These are phyloP conservation scores for Colaptes auratus DNA, from an alignment of 2,113 vertebrate species.

Conservation along the genomic window DNA sequence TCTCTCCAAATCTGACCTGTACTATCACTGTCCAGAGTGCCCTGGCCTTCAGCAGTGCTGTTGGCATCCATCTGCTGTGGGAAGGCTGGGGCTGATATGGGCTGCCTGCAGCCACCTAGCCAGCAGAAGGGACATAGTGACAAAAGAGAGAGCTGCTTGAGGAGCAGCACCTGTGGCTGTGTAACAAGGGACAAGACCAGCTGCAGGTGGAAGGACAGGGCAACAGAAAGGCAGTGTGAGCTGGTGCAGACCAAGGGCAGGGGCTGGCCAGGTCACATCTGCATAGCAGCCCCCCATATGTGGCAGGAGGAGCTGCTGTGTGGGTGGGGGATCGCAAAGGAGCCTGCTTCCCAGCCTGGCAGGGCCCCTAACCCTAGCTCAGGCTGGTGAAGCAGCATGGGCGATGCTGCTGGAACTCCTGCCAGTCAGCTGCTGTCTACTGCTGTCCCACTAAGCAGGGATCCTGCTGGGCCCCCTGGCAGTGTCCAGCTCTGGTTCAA, in stretches of 20 bases:
- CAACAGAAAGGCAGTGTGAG: neutral
- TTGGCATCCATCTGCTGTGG: neutral
- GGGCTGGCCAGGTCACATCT: neutral
- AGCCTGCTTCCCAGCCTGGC: neutral
- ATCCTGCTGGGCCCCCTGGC: neutral
- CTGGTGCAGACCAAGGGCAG: neutral
- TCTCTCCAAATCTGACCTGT: neutral
- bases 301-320: rapidly evolving
- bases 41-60: neutral
- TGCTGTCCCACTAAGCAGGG: neutral
- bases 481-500: conserved; percentile 79
- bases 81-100: neutral
- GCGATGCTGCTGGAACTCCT: neutral
- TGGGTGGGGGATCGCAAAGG: neutral
- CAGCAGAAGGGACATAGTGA: neutral
- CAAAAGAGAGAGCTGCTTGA: rapidly evolving
- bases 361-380: rapidly evolving
- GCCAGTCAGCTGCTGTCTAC: neutral
- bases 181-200: neutral
- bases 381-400: neutral
- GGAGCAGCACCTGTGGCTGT: neutral
- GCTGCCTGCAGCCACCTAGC: neutral
- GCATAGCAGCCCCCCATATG: rapidly evolving
- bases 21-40: rapidly evolving
- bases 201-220: neutral